A percentile compares a stretch with the other conserved stretches of the same genome.
phyloP scores from a whole-genome alignment of 1,140 invertebrate species.

The Drosophila yakuba region DNA sequence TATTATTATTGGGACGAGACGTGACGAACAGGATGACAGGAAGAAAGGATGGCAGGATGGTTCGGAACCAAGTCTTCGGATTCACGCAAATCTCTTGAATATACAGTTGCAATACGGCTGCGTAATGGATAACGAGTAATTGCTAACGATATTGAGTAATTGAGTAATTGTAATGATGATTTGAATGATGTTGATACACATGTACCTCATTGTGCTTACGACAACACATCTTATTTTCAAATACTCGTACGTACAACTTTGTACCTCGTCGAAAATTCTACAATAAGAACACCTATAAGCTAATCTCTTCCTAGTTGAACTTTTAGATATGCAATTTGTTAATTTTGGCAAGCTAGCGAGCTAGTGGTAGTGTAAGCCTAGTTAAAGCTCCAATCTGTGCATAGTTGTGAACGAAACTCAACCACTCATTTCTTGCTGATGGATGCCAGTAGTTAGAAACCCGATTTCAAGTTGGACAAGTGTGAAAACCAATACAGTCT shows the following conservation, averaged over 20 bases:
- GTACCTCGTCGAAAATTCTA: conserved; percentile 77
- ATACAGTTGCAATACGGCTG: conserved; percentile 14
- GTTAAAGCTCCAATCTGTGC: conserved; percentile 44
- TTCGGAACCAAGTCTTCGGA: conserved; percentile 39
- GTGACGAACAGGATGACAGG: conserved; percentile 6
- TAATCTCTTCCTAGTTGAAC: conserved; percentile 74
- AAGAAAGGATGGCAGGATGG: conserved; percentile 5
- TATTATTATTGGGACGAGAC: conserved; percentile 47
- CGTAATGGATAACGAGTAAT: neutral
- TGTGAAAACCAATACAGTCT: conserved; percentile 67
- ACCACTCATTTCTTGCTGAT: conserved; percentile 45
- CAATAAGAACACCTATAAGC: conserved; percentile 62
- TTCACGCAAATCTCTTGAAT: conserved; percentile 28
- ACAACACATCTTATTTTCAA: conserved; percentile 63
- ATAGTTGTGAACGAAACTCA: conserved; percentile 52
- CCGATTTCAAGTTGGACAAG: conserved; percentile 70
- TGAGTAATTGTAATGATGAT: conserved; percentile 38
- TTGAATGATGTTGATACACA: conserved; percentile 79
- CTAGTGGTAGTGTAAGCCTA: conserved; percentile 50
- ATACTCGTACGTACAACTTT: conserved; percentile 72
- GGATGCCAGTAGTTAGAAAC: conserved; percentile 52
- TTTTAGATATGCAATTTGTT: conserved; percentile 66
- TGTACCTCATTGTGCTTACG: conserved; percentile 82
- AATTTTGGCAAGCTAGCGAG: conserved; percentile 40
- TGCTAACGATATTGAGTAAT: neutral